A percentile compares a stretch with the other conserved stretches of the same genome.
Evolutionary conservation across 2,113 vertebrate genomes (phyloP).

Genomic region (Notothenia rossii): DNA sequence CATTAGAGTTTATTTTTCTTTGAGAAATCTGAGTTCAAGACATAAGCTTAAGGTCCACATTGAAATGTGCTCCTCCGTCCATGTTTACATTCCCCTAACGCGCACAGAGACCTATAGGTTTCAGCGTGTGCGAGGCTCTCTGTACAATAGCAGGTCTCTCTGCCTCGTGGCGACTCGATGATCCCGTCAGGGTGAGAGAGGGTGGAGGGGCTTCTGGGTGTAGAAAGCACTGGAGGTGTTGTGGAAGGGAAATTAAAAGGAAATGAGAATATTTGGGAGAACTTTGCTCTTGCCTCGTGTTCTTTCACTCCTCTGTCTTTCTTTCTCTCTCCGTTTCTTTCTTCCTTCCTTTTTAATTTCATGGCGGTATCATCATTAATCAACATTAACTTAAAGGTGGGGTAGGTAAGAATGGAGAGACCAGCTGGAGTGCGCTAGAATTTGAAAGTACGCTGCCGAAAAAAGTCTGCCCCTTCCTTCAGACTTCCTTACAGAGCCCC

Average conservation of each 20-base stretch:
- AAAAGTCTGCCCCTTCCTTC: too few species aligned
- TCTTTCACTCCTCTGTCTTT: neutral
- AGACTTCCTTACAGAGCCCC: too few species aligned
- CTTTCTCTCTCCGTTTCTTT: neutral
- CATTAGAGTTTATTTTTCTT: neutral
- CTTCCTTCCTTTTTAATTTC: neutral
- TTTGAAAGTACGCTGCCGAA: too few species aligned
- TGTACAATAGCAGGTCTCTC: conserved; percentile 23
- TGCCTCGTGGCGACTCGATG: neutral
- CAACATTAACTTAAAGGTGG: neutral
- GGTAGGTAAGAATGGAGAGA: too few species aligned
- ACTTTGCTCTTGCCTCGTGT: neutral
- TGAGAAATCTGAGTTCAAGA: neutral
- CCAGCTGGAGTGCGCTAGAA: too few species aligned
- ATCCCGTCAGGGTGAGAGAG: conserved; percentile 2
- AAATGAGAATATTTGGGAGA: conserved; percentile 53
- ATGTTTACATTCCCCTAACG: neutral
- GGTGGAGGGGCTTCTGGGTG: neutral
- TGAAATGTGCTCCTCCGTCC: neutral
- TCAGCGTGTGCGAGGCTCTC: neutral
- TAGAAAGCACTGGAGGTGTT: conserved; percentile 43
- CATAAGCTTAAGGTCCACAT: neutral
- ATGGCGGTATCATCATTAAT: neutral
- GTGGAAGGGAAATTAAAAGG: conserved; percentile 72
- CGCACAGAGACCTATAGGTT: neutral